phyloP scores from a whole-genome alignment of 2,797 vertebrate species.

The Rhinella marina region DNA sequence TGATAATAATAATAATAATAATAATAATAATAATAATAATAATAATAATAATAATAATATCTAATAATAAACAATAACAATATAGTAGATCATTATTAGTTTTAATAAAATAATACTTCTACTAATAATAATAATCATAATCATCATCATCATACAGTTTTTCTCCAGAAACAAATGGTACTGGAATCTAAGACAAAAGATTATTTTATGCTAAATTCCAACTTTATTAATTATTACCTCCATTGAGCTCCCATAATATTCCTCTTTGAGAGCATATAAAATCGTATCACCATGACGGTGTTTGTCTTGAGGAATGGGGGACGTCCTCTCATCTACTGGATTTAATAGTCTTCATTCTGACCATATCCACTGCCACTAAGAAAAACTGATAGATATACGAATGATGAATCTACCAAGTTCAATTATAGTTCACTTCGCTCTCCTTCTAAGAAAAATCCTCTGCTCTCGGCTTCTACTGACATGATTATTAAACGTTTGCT shows the following conservation, averaged over 20 bases:
- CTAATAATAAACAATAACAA: too few species aligned
- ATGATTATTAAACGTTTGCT: slow-evolving; percentile 61
- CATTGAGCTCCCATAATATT: slow-evolving; percentile 20
- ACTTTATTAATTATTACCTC: slow-evolving; percentile 12
- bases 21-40: neutral
- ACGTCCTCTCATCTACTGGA: slow-evolving; percentile 13
- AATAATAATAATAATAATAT: neutral
- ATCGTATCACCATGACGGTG: slow-evolving; percentile 7
- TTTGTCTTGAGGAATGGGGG: slow-evolving; percentile 18
- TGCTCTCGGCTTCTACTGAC: slow-evolving; percentile 42
- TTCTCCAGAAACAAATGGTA: neutral
- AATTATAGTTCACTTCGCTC: slow-evolving; percentile 57
- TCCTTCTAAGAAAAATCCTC: slow-evolving; percentile 56
- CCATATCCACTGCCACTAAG: slow-evolving; percentile 34
- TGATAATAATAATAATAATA: neutral
- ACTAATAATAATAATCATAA: neutral
- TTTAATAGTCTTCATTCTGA: slow-evolving; percentile 32
- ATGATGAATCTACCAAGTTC: slow-evolving; percentile 55
- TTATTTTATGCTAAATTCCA: slow-evolving; percentile 6
- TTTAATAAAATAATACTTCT: too few species aligned
- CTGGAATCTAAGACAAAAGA: neutral
- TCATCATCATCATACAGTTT: neutral
- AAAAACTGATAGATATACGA: slow-evolving; percentile 31
- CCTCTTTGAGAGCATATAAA: slow-evolving; percentile 18
- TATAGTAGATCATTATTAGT: too few species aligned